A percentile compares a stretch with the other conserved stretches of the same genome.
These are phyloP conservation scores for Noctua pronuba DNA, from an alignment of 2,888 invertebrate species.

Conservation along the genomic window DNA sequence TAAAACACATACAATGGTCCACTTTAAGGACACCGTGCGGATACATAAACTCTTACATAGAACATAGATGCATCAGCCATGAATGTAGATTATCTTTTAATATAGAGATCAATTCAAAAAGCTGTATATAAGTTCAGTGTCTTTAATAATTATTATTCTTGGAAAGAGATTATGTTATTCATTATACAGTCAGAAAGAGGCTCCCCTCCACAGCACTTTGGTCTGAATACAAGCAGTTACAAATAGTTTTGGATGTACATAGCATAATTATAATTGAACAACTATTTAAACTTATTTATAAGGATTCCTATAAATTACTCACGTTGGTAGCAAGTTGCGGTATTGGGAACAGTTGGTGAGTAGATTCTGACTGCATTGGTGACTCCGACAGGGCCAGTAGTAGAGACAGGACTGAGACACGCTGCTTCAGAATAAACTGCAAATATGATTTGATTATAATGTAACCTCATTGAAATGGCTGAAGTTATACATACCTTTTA, in stretches of 20 bases:
- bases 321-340: constrained; percentile 79
- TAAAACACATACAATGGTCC: too few relatives aligned
- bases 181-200: neutral
- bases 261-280: neutral
- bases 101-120: neutral
- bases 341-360: constrained; percentile 85
- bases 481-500: neutral
- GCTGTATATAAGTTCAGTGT: neutral
- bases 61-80: too few relatives aligned
- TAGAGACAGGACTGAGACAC: constrained; percentile 90
- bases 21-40: too few relatives aligned
- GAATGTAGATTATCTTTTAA: neutral
- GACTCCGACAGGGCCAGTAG: constrained; percentile 85
- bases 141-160: neutral
- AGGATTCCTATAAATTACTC: constrained; percentile 63
- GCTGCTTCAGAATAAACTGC: constrained; percentile 91
- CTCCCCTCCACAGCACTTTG: neutral
- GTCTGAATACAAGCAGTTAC: neutral
- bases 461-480: neutral
- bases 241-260: neutral
- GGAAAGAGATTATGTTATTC: neutral
- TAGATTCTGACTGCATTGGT: constrained; percentile 79
- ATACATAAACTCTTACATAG: too few relatives aligned
- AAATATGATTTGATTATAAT: constrained; percentile 58
- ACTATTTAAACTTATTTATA: neutral